Evolutionary conservation across 2,113 vertebrate species (phyloP), one percentile per base, ranked within the genome.

Genomic region (Gallinago jamesoni): DNA sequence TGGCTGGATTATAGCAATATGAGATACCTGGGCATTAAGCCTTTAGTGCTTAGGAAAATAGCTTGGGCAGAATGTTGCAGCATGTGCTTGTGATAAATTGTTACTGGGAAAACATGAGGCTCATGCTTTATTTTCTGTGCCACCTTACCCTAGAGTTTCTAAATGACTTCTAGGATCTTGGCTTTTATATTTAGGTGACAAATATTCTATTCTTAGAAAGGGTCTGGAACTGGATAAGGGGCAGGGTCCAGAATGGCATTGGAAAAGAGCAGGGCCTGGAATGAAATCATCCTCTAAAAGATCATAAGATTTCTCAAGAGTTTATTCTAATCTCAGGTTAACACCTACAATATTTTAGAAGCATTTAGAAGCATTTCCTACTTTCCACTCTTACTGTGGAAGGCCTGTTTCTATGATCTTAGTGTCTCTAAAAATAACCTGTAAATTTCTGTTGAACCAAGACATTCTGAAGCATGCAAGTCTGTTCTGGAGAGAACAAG

Each of bases 11-110:
- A 24, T 79, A 92, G 94, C 89, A 96, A 84, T 80, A 56, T 90
- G 93, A 96, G 93, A 94, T 84, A 95, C 93, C 91, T 94, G 91
- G 94, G 94, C 91, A 95, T 28, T 76, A 89, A 92, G 89, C 93
- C 93, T 88, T 86, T 35, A 64, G 43, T 66, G 67, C 88, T 90
- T 94, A 90, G 83, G 74, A 92, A 90, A 92, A 85, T 33, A 73
- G 48, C 87, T 92, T 3, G 10, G 86, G 64, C 75, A 64, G 79
- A 88, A 90, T 87, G 81, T 93, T 92, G 90, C 62, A 53, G 79
- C 67, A 35, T 94, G 59, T 90, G 62, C 76, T 85, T 59, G 35
- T 69, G 89, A 45, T 92, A 80, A 88, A 41, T 37, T 89, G 35
- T 83, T 92, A 68, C 33, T 64, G 43, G 53, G 83, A 96, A 80